A percentile compares a stretch with the other conserved stretches of the same genome.
Conservation (phyloP, 53 echinoderm and acorn worm genomes). For the Echinometra lucunter region DNA sequence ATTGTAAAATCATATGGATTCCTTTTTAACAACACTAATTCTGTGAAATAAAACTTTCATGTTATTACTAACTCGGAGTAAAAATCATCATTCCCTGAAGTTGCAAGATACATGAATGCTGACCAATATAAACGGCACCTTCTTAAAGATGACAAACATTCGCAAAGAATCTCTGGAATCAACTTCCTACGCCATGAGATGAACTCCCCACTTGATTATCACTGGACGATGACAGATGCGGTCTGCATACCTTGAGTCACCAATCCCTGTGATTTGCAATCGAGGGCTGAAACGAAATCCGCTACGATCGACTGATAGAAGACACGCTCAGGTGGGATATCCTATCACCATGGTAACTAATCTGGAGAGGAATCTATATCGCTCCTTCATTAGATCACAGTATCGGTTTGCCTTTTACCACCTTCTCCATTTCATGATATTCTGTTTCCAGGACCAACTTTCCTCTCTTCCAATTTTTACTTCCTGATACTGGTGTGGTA, state of each 20-base stretch:
- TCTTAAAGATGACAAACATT: neutral
- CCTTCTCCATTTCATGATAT: neutral
- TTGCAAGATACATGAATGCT: neutral
- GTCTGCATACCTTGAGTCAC: slow-evolving; percentile 35
- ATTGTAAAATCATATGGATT: too few species aligned
- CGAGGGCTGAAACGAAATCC: slow-evolving; percentile 39
- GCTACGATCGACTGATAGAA: neutral
- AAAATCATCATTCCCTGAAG: neutral
- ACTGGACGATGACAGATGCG: slow-evolving; percentile 32
- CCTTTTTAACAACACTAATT: too few species aligned
- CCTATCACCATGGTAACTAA: slow-evolving; percentile 20
- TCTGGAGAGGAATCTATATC: neutral
- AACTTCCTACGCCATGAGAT: neutral
- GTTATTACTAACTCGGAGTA: too few species aligned
- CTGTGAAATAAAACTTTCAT: too few species aligned
- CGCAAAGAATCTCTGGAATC: neutral
- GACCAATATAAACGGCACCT: neutral
- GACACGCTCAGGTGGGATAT: slow-evolving; percentile 25
- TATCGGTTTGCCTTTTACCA: slow-evolving; percentile 9
- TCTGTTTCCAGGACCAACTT: neutral
- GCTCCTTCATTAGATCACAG: slow-evolving; percentile 8
- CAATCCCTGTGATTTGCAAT: neutral
- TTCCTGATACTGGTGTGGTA: neutral
- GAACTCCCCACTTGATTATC: slow-evolving; percentile 35
- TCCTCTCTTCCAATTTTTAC: neutral